Evolutionary conservation across 2,113 vertebrate species (phyloP).

Genomic region (Bufo bufo): DNA sequence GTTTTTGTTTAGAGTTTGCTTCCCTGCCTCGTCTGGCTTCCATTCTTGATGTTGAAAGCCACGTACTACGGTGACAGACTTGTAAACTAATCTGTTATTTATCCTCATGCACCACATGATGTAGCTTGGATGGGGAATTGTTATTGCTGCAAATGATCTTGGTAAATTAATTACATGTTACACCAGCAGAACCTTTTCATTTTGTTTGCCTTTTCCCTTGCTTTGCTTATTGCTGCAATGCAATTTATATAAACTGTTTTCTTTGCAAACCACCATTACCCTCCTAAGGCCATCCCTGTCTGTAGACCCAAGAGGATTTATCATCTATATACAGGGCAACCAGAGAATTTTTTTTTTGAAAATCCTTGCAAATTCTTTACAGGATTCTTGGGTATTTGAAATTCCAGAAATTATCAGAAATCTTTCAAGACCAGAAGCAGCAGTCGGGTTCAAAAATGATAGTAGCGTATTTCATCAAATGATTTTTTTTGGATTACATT

Average conservation of each 20-base stretch:
- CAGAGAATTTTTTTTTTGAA: not conserved
- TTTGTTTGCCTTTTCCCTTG: constrained; percentile 16
- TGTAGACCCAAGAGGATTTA: not conserved
- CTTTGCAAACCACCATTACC: constrained; percentile 23
- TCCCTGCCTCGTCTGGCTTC: not conserved
- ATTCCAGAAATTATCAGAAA: not conserved
- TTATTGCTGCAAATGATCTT: constrained; percentile 40
- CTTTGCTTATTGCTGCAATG: constrained; percentile 24
- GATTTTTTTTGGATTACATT: too few relatives aligned
- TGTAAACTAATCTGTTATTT: constrained; percentile 28
- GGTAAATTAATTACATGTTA: constrained; percentile 42
- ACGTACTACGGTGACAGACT: not conserved
- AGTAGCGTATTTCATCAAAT: too few relatives aligned
- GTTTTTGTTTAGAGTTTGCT: not conserved
- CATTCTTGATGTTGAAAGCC: not conserved
- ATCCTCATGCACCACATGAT: constrained; percentile 12
- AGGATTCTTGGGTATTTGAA: not conserved
- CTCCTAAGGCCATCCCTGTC: constrained; percentile 15
- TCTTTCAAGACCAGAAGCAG: too few relatives aligned
- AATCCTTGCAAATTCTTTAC: not conserved
- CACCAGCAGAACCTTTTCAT: constrained; percentile 1
- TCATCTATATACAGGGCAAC: not conserved
- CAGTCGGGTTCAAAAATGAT: too few relatives aligned
- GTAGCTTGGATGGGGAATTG: constrained; percentile 33
- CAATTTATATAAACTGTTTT: constrained; percentile 39